These are phyloP conservation scores for Drosophila jambulina DNA, from an alignment of 1,140 invertebrate species.

Conservation along the genomic window DNA sequence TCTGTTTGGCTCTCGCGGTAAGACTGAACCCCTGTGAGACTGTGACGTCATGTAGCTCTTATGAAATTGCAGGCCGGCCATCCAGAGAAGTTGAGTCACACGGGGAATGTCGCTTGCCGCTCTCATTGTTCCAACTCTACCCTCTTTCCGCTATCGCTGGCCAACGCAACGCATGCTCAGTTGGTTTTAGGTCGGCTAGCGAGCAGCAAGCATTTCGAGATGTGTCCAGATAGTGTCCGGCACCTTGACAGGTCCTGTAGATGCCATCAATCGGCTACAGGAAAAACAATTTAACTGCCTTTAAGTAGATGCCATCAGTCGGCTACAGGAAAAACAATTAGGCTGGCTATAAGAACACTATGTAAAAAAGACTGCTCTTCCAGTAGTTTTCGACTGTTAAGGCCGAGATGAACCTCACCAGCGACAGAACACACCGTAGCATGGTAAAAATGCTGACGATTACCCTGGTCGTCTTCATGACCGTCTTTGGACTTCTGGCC, in stretches of 20 bases:
- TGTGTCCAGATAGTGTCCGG: constrained; percentile 42
- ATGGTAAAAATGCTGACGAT: constrained; percentile 50
- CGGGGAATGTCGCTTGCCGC: constrained; percentile 11
- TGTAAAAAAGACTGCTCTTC: background rate
- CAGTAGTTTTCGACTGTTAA: constrained; percentile 12
- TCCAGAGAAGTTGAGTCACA: constrained; percentile 26
- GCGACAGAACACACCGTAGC: constrained; percentile 27
- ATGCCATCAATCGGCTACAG: constrained; percentile 11
- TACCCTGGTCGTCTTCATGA: constrained; percentile 47
- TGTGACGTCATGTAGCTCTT: constrained; percentile 47
- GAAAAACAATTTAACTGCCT: too few species aligned
- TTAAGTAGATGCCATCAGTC: constrained; percentile 17
- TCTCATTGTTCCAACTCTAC: background rate
- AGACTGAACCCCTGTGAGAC: background rate
- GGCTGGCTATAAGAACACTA: constrained; percentile 15
- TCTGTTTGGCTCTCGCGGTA: background rate
- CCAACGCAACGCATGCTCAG: constrained; percentile 6
- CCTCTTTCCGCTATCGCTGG: background rate
- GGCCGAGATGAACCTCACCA: constrained; percentile 33
- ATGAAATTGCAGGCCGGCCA: constrained; percentile 41
- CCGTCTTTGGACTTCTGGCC: constrained; percentile 55
- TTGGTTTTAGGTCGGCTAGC: constrained; percentile 2
- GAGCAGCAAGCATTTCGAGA: constrained; percentile 8
- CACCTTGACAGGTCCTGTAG: constrained; percentile 18
- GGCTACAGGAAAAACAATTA: constrained; percentile 44